Evolutionary conservation across 2,113 vertebrate species (phyloP).

Genomic region (Malurus cyaneus): DNA sequence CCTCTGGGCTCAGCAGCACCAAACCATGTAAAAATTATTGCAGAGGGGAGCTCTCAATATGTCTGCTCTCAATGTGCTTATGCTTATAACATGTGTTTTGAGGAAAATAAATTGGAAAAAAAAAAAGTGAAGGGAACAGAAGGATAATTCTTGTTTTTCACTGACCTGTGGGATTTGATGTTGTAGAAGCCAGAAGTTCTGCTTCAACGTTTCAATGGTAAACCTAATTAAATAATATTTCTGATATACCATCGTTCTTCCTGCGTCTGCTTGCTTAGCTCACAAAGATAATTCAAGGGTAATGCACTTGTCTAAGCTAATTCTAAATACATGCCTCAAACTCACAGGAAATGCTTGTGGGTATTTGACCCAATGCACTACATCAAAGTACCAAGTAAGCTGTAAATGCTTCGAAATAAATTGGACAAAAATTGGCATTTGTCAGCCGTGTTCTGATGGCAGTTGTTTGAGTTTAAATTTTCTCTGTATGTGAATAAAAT

Average conservation of each 20-base stretch:
- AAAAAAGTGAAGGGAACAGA: neutral
- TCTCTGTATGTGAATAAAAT: neutral
- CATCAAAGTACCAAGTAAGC: slow-evolving; percentile 51
- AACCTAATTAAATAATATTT: slow-evolving; percentile 18
- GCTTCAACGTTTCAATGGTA: neutral
- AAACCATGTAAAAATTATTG: neutral
- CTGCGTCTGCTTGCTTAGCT: slow-evolving; percentile 67
- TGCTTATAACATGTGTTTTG: neutral
- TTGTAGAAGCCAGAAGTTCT: neutral
- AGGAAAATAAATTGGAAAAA: neutral
- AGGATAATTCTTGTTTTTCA: neutral
- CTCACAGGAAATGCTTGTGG: slow-evolving; percentile 34
- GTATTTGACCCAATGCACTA: slow-evolving; percentile 53
- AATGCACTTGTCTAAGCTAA: slow-evolving; percentile 69
- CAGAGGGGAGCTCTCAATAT: neutral
- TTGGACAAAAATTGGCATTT: slow-evolving; percentile 69
- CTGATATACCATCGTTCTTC: slow-evolving; percentile 48
- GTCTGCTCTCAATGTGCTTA: neutral
- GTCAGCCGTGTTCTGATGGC: slow-evolving; percentile 60
- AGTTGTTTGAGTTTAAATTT: neutral
- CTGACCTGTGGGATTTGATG: neutral
- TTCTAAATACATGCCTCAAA: slow-evolving; percentile 59
- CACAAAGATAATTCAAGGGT: slow-evolving; percentile 66
- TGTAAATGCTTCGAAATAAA: slow-evolving; percentile 23
- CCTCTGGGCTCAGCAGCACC: neutral